Conservation (phyloP, 2,113 vertebrate species). For the Penelope pileata region DNA sequence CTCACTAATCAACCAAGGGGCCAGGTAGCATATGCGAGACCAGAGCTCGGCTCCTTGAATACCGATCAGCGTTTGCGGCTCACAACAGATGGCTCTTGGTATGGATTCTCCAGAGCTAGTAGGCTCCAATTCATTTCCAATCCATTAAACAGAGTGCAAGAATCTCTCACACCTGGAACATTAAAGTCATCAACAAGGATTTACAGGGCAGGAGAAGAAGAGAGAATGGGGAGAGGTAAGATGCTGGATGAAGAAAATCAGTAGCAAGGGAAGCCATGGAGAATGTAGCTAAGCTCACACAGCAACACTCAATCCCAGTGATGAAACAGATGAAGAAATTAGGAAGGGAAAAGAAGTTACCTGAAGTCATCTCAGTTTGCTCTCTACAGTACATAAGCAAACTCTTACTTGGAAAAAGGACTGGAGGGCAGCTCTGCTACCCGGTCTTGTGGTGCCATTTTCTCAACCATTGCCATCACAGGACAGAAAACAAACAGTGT, state of each 20-base stretch:
- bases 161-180: neutral
- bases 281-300: neutral
- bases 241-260: neutral
- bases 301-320: neutral
- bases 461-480: neutral
- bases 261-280: neutral
- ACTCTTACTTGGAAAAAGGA: neutral
- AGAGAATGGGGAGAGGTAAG: neutral
- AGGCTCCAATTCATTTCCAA: neutral
- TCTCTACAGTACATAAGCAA: neutral
- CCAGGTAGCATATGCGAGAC: neutral
- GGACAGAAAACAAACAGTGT: neutral
- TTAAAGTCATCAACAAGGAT: neutral
- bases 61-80: neutral
- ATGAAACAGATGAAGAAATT: neutral
- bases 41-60: conserved; percentile 1
- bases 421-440: neutral
- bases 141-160: neutral
- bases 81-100: conserved; percentile 31
- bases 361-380: neutral
- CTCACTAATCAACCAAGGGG: neutral
- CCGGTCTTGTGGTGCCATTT: neutral
- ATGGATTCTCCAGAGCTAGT: neutral
- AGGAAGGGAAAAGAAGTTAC: neutral
- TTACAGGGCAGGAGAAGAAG: neutral